A percentile compares a stretch with the other conserved stretches of the same genome.
Conservation (phyloP, 2,113 vertebrate genomes). For the Brachypteracias leptosomus region DNA sequence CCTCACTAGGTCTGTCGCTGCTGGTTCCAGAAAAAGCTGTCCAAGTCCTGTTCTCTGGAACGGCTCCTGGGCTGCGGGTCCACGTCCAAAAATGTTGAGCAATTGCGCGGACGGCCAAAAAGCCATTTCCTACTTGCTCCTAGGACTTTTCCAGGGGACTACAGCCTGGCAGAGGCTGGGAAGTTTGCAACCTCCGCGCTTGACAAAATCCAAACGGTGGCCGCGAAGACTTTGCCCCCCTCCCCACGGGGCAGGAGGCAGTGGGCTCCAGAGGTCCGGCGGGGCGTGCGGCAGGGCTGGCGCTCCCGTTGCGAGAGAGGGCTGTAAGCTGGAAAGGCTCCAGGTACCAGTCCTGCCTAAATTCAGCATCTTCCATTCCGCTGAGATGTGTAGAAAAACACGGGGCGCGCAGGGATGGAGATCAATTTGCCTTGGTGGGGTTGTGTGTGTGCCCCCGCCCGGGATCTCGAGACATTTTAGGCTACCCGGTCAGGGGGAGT, state of each 20-base stretch:
- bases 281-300: background rate
- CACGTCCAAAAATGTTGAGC: constrained; percentile 77
- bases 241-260: background rate
- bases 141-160: constrained; percentile 63
- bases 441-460: background rate
- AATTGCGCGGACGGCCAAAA: constrained; percentile 66
- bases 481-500: background rate
- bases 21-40: constrained; percentile 7
- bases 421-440: background rate
- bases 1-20: background rate
- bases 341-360: constrained; percentile 33
- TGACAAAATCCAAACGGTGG: constrained; percentile 18
- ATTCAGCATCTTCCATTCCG: constrained; percentile 22
- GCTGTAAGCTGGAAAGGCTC: constrained; percentile 32
- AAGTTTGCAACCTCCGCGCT: background rate
- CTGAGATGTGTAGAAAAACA: background rate
- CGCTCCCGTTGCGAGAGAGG: background rate
- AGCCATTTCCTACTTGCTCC: constrained; percentile 72
- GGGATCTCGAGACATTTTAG: background rate
- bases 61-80: constrained; percentile 15
- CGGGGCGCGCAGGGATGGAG: background rate
- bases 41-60: constrained; percentile 54
- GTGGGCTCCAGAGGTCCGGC: background rate
- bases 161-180: constrained; percentile 19
- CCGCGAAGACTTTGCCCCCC: background rate